Evolutionary conservation across 2,797 vertebrate genomes (phyloP), one percentile per base, ranked within the genome.

Genomic region (Thripadectes ignobilis): DNA sequence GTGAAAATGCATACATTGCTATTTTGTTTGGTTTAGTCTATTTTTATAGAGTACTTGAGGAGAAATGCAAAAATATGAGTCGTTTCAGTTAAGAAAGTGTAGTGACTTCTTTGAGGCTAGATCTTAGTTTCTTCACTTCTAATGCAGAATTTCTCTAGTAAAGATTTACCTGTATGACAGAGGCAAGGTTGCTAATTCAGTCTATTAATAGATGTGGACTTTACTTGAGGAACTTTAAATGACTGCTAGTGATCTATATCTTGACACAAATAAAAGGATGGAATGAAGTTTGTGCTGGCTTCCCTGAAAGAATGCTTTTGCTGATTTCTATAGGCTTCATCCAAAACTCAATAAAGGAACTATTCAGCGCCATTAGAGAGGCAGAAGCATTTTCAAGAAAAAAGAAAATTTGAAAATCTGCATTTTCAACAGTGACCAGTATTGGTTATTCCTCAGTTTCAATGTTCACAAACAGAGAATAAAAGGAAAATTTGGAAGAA

Each of bases 351-450:
- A 8, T 69, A 82, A 75, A 43, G 85, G 58, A 94, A 74, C 13
- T n/a, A 46, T 77, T 92, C 62, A 75, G 36, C 52, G 41, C 30
- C 10, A 10, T 75, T 68, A 78, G 43, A 83, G 49, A 85, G 48
- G 38, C 72, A 91, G 54, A 89, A 85, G 9, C 21, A 66, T 59
- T 85, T 95, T 91, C 78, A 94, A 92, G 89, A 78, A 94, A 96
- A 93, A 85, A 66, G 76, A 95, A 96, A 94, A 89, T 23, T 59
- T 73, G 4, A 96, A 96, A 88, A 92, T 81, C 66, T 91, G 76
- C 81, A 55, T 93, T 93, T 96, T 93, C 79, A 94, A 78, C 87
- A 92, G 68, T 78, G 78, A 78, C 54, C 83, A 49, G 54, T 74
- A 46, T 66, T 75, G 21, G 58, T 88, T 92, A 85, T 89, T 95